These are phyloP conservation scores for Ichneumoninae sp. DNA, from an alignment of 2,888 invertebrate genomes.

Conservation along the genomic window DNA sequence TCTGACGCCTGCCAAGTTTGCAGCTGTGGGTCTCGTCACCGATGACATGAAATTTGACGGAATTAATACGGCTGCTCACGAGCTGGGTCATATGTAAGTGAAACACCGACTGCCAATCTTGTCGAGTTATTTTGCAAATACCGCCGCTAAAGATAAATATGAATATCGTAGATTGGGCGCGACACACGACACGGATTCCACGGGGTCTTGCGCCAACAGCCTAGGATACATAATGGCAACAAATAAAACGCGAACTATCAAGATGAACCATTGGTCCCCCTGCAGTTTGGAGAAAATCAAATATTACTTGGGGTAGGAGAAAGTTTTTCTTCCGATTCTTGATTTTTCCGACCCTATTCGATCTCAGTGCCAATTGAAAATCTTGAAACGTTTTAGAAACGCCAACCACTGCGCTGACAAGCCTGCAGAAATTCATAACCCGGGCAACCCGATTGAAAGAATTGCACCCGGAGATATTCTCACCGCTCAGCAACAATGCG, in stretches of 20 bases:
- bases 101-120: neutral
- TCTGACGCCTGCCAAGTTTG: neutral
- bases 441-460: neutral
- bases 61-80: constrained; percentile 7
- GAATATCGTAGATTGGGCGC: constrained; percentile 6
- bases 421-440: neutral
- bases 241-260: neutral
- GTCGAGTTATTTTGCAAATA: neutral
- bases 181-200: neutral
- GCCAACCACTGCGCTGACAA: neutral
- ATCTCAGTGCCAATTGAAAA: neutral
- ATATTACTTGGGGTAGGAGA: neutral
- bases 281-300: neutral
- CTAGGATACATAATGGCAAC: constrained; percentile 23
- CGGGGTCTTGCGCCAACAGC: neutral
- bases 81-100: constrained; percentile 31
- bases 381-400: neutral
- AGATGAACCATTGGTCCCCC: neutral
- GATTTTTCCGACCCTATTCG: neutral
- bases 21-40: neutral
- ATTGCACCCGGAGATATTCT: neutral
- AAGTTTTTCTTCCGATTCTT: neutral
- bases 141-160: neutral
- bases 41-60: constrained; percentile 21
- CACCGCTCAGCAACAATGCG: constrained; percentile 12